Evolutionary conservation across 2,797 vertebrate genomes (phyloP).

Genomic region (Sphaeramia orbicularis): DNA sequence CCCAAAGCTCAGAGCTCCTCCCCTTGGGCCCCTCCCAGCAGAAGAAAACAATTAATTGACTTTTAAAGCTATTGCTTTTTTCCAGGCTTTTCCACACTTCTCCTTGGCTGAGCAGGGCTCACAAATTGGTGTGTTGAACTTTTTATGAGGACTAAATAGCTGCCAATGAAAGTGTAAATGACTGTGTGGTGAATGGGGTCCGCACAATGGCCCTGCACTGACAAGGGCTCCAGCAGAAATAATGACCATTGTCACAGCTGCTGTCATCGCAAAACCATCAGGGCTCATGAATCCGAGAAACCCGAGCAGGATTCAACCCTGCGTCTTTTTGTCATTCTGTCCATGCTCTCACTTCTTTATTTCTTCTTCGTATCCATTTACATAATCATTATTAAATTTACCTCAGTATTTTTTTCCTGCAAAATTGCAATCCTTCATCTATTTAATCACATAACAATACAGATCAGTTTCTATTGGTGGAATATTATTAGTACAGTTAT

Average conservation of each 20-base stretch:
- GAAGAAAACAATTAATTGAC: conserved; percentile 83
- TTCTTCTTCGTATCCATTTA: not conserved
- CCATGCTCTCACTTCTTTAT: not conserved
- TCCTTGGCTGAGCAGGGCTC: conserved; percentile 82
- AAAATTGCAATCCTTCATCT: no score
- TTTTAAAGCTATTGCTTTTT: conserved; percentile 84
- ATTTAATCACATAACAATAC: no score
- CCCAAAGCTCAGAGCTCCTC: conserved; percentile 60
- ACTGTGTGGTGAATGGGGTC: conserved; percentile 77
- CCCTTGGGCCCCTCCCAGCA: conserved; percentile 66
- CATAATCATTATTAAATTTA: not conserved
- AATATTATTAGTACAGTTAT: no score
- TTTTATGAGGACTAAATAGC: conserved; percentile 86
- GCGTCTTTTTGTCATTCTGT: not conserved
- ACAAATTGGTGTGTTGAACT: conserved; percentile 87
- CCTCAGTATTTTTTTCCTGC: not conserved
- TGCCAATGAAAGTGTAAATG: conserved; percentile 88
- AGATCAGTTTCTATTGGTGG: no score
- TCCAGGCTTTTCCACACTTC: conserved; percentile 74
- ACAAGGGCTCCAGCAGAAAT: conserved; percentile 78
- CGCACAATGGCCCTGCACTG: conserved; percentile 75
- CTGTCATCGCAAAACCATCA: conserved; percentile 73
- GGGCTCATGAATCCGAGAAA: conserved; percentile 64
- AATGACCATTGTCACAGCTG: conserved; percentile 81
- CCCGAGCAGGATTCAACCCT: conserved; percentile 2